Percentiles rank a stretch among this genome's conserved stretches.
These are phyloP conservation scores for Nineta flava DNA, from an alignment of 2,888 invertebrate species.

Conservation along the genomic window DNA sequence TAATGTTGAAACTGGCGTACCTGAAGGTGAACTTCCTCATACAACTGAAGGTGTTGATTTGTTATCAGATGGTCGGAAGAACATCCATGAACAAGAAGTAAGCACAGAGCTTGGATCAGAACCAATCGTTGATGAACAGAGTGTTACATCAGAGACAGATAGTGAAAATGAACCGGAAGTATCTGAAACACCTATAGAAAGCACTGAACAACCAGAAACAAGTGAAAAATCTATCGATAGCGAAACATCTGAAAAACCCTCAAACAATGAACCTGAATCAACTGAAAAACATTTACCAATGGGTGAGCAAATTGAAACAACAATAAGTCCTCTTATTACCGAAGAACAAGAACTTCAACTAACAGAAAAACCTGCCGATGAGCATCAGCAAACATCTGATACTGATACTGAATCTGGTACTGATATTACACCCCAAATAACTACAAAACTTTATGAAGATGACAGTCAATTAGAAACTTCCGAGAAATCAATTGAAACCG, in stretches of 20 bases:
- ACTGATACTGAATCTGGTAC: constrained; percentile 4
- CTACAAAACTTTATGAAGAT: too few species aligned
- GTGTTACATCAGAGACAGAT: constrained; percentile 2
- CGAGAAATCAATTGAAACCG: background rate
- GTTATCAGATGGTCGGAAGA: background rate
- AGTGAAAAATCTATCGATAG: too few species aligned
- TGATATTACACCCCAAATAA: background rate
- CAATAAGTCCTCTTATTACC: too few species aligned
- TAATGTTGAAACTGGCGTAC: background rate
- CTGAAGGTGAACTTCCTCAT: background rate
- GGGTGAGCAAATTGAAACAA: too few species aligned
- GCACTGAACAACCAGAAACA: too few species aligned
- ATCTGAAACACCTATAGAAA: too few species aligned
- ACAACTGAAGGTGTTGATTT: background rate
- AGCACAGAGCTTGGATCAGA: background rate
- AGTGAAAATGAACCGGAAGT: constrained; percentile 1
- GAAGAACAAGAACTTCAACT: too few species aligned
- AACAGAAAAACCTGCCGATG: constrained; percentile 9
- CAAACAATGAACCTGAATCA: too few species aligned
- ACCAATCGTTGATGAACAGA: constrained; percentile 5
- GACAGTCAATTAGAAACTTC: too few species aligned
- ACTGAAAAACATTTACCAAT: too few species aligned
- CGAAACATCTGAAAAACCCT: too few species aligned
- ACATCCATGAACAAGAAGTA: background rate
- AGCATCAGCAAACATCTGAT: constrained; percentile 1